Evolutionary conservation across 2,888 invertebrate species (phyloP).

Genomic region (Cremastobaeus sp.): DNA sequence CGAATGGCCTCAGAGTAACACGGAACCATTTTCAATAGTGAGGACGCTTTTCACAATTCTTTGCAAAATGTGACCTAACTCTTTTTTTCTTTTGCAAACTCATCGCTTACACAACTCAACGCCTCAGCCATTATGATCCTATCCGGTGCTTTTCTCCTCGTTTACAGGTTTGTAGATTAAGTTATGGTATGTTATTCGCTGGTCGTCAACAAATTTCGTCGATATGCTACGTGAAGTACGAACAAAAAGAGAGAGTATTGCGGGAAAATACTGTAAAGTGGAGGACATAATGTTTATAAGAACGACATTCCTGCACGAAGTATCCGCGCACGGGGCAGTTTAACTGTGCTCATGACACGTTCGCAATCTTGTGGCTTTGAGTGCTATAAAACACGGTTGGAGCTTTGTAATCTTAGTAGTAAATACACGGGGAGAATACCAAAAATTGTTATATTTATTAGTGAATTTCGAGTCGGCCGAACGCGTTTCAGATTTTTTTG

Average conservation of each 20-base stretch:
- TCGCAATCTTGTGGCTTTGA: constrained; percentile 51
- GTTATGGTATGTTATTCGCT: too few relatives aligned
- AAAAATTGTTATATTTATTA: not conserved
- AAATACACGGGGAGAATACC: constrained; percentile 30
- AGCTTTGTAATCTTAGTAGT: constrained; percentile 41
- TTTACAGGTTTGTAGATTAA: too few relatives aligned
- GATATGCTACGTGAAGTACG: constrained; percentile 14
- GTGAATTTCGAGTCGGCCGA: too few relatives aligned
- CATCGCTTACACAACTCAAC: not conserved
- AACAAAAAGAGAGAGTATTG: too few relatives aligned
- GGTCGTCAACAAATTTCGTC: constrained; percentile 4
- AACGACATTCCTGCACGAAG: constrained; percentile 62
- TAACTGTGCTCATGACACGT: constrained; percentile 46
- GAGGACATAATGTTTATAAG: constrained; percentile 54
- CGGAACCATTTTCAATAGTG: constrained; percentile 3
- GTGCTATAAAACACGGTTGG: constrained; percentile 26
- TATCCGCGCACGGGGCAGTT: constrained; percentile 45
- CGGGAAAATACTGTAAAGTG: constrained; percentile 42
- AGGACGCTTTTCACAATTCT: not conserved
- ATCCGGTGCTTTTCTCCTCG: too few relatives aligned
- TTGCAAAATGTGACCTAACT: too few relatives aligned
- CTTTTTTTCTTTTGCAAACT: too few relatives aligned
- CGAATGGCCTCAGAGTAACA: constrained; percentile 35
- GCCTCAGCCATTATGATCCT: not conserved
- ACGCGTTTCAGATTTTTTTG: too few relatives aligned